Evolutionary conservation across 1,140 invertebrate genomes (phyloP).

Genomic region (Neodiprion fabricii): DNA sequence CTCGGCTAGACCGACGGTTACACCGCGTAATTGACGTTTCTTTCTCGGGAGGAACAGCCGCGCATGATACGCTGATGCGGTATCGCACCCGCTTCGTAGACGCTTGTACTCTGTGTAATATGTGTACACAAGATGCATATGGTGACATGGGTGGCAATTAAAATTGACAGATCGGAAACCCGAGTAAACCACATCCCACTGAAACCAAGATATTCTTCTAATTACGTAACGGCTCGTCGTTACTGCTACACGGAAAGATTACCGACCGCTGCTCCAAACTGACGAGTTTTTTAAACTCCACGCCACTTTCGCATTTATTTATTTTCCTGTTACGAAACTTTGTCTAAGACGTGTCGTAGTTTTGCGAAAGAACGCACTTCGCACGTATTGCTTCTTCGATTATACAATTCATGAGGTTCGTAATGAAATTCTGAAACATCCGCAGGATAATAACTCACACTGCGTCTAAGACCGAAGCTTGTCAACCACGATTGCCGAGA

Average conservation of each 20-base stretch:
- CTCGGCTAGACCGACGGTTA: background rate
- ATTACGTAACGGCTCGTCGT: background rate
- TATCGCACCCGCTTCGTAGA: background rate
- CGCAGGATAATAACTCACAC: too few species aligned
- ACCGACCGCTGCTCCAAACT: background rate
- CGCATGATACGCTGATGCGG: background rate
- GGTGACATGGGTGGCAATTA: background rate
- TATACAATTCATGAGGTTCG: too few species aligned
- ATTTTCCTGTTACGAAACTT: too few species aligned
- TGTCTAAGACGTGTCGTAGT: too few species aligned
- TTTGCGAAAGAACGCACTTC: too few species aligned
- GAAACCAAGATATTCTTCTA: background rate
- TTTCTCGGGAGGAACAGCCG: background rate
- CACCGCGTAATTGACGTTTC: background rate
- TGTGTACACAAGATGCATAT: too few species aligned
- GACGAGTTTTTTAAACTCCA: background rate
- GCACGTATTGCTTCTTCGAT: too few species aligned
- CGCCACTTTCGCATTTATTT: too few species aligned
- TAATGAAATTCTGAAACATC: too few species aligned
- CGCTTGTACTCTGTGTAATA: background rate
- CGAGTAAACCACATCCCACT: background rate
- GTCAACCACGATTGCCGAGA: too few species aligned
- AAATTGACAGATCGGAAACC: background rate
- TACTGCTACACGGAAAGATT: background rate
- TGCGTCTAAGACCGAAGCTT: too few species aligned